Base-by-base conservation (phyloP, 2,113 vertebrate species). In the Pardalotus punctatus region DNA sequence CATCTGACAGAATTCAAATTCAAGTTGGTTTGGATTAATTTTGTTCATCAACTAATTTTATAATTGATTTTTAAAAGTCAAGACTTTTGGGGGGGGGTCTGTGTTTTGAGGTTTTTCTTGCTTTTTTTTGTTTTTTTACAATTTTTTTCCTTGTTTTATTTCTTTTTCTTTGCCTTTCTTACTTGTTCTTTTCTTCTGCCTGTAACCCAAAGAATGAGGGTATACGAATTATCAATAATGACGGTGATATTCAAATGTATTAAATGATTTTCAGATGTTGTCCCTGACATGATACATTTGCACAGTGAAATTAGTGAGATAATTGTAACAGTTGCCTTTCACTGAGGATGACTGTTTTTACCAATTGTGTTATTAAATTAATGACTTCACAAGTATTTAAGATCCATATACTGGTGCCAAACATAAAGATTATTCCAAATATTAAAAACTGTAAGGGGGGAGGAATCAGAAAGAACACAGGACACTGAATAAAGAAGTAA, bases 11-110 rank as follows among this genome's bases (percentile, higher is more conserved):
- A 62, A 77, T 79, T 94, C 69, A 96, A 88, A 95, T 93, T 93
- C 80, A 79, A 86, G 85, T 93, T 87, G 84, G 62, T 86, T 95
- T 96, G 76, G 66, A 97, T 94, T 96, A 92, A 94, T 93, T 95
- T 94, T 95, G 61, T 74, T 93, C 85, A 81, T 82, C 85, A 83
- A 22, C 67, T 88, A 90, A 95, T 97, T 97, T 85, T 92, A 74
- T 70, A 94, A 96, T 93, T 92, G 87, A 58, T 90, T 95, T 86
- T 42, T 80, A 7, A 38, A 95, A 82, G 45, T 61, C 17, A 84
- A 86, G 50, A 27, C 40, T 60, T 84, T 78, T 58, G 7, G 2
- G 8, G 7, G 2, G 8, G 7, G 7, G 2, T 23, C 3, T 38
- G 3, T 3, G 20, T 12, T 33, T n/a, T 2, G 2, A 2, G 1